Conservation (phyloP, 2,113 vertebrate species). For the Bujurquina vittata region DNA sequence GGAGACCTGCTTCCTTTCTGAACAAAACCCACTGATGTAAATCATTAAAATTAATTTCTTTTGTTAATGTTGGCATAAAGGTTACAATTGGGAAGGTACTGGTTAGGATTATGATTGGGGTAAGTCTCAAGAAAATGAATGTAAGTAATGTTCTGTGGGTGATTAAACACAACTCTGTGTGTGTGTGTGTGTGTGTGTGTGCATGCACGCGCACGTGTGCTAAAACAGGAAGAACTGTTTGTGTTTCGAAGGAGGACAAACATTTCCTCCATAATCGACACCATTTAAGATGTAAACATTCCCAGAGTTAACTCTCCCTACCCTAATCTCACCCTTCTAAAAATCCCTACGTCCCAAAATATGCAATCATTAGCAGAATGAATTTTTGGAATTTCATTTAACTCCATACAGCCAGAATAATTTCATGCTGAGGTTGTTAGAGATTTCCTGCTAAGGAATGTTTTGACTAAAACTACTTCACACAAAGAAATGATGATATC, state of each 20-base stretch:
- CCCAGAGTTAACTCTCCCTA: constrained; percentile 33
- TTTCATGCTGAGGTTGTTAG: neutral
- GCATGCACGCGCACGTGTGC: neutral
- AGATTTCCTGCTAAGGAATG: neutral
- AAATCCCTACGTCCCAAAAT: neutral
- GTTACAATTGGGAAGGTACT: no score
- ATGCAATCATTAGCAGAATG: neutral
- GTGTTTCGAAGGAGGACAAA: constrained; percentile 29
- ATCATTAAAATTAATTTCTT: neutral
- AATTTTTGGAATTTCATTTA: neutral
- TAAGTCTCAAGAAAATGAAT: neutral
- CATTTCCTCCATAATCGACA: constrained; percentile 40
- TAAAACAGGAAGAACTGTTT: constrained; percentile 25
- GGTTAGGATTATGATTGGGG: neutral
- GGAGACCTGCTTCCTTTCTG: neutral
- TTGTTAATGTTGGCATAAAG: neutral
- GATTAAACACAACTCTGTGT: neutral
- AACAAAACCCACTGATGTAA: neutral
- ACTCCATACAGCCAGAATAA: neutral
- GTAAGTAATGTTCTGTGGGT: neutral
- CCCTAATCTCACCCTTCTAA: neutral
- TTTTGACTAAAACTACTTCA: neutral
- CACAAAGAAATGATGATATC: neutral
- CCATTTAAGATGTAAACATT: constrained; percentile 52
- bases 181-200: neutral